Conservation (phyloP, 2,797 vertebrate species). For the Pseudochirops corinnae region DNA sequence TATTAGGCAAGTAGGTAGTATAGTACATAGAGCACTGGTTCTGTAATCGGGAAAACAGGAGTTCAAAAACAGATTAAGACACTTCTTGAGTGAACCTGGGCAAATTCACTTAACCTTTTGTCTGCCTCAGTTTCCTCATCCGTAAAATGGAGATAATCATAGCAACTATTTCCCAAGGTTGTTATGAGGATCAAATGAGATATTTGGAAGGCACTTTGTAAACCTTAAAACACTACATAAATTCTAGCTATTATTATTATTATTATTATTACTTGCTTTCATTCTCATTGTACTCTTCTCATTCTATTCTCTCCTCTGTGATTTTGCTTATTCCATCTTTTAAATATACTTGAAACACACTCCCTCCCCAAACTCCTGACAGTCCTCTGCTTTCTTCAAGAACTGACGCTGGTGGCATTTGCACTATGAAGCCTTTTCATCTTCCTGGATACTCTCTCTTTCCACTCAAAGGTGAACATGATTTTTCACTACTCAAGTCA, state of each 20-base stretch:
- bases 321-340: not conserved
- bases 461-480: not conserved
- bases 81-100: not conserved
- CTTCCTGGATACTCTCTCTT: not conserved
- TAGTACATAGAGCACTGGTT: not conserved
- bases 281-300: not conserved
- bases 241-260: not conserved
- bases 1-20: not conserved
- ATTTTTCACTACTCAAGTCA: not conserved
- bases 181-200: not conserved
- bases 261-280: not conserved
- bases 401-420: not conserved
- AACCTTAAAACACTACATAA: not conserved
- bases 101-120: not conserved
- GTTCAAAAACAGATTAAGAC: not conserved
- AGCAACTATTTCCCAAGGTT: not conserved
- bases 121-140: not conserved
- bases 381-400: not conserved
- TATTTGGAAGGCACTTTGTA: not conserved
- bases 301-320: not conserved
- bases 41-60: not conserved
- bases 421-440: not conserved
- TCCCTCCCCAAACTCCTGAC: not conserved
- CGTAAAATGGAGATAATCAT: not conserved
- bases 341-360: not conserved